Base-by-base conservation (phyloP, 1,140 invertebrate species). In the Camponotus floridanus region DNA sequence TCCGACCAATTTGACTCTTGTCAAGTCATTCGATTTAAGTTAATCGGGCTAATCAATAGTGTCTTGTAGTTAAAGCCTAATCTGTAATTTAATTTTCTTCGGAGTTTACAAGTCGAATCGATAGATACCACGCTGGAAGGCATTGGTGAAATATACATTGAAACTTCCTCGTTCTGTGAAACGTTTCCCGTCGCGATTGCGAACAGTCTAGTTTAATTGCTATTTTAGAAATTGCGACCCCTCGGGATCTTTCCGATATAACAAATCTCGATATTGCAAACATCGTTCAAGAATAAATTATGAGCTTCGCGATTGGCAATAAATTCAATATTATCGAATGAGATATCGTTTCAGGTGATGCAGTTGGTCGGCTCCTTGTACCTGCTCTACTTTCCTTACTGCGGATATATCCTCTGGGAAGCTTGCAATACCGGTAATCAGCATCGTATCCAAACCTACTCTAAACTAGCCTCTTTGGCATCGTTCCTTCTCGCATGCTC, bases 331-430 rank as follows among this genome's bases (percentile, higher is more conserved):
- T 45, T 42, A n/a, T 51, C 55, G 31, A 9, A 45, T 7, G 1
- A 26, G 33, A 36, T 13, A 11, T 71, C 48, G 76, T 91, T 89
- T 7, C 71, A 95, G 94, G 94, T 95, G 42, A 95, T 97, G 76
- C 96, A 97, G 92, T 95, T 97, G 9, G 94, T 98, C 18, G 97
- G 97, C 42, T 97, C 97, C 0, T 94, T 98, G 57, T 95, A 97
- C 33, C 91, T 97, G 18, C 95, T 98, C 1, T 98, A 97, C 91
- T 96, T 97, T 87, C 97, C 97, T 0, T 97, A 97, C 90, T 97
- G 97, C 88, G 95, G 96, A 48, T 93, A 97, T 18, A 96, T 97
- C n/a, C 92, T 97, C 76, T 97, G 97, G 96, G 96, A 97, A 91
- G 92, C 88, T 9, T 93, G 88, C 76, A 86, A 78, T 81, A 87